Percentiles rank a stretch among this genome's conserved stretches.
phyloP scores from a whole-genome alignment of 2,797 vertebrate species.

The Sternarchorhynchus goeldii region DNA sequence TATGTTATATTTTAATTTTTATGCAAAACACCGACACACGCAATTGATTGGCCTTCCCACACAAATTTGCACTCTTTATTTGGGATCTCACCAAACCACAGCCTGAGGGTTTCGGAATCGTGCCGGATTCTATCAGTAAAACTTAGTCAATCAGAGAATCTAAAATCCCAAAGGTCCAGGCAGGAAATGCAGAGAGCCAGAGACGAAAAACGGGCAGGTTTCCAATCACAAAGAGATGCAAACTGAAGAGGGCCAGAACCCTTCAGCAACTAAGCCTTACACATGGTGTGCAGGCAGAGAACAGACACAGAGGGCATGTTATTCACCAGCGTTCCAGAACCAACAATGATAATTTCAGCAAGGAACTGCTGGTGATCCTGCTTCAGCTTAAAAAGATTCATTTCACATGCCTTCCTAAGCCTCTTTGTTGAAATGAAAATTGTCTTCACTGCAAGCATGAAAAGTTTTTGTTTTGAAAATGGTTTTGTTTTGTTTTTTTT shows the following conservation, averaged over 20 bases:
- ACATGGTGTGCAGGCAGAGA: not conserved
- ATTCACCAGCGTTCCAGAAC: not conserved
- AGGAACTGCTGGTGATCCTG: not conserved
- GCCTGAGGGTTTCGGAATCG: no score
- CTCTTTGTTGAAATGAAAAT: no score
- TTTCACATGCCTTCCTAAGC: not conserved
- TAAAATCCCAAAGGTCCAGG: conserved; percentile 22
- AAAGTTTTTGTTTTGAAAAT: no score
- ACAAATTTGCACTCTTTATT: no score
- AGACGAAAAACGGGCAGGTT: conserved; percentile 32
- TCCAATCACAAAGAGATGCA: conserved; percentile 20
- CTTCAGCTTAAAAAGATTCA: conserved; percentile 1
- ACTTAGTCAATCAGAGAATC: conserved; percentile 10
- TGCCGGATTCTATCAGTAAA: not conserved
- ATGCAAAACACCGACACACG: no score
- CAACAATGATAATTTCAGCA: conserved; percentile 7
- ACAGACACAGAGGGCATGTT: not conserved
- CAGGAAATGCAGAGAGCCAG: conserved; percentile 55
- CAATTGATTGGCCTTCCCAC: no score
- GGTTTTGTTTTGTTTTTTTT: no score
- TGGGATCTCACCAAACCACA: no score
- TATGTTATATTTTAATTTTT: no score
- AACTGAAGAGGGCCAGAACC: not conserved
- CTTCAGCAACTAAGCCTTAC: conserved; percentile 20
- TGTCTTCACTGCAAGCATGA: no score